phyloP scores from a whole-genome alignment of 2,888 invertebrate species.

The Rosalia funebris region DNA sequence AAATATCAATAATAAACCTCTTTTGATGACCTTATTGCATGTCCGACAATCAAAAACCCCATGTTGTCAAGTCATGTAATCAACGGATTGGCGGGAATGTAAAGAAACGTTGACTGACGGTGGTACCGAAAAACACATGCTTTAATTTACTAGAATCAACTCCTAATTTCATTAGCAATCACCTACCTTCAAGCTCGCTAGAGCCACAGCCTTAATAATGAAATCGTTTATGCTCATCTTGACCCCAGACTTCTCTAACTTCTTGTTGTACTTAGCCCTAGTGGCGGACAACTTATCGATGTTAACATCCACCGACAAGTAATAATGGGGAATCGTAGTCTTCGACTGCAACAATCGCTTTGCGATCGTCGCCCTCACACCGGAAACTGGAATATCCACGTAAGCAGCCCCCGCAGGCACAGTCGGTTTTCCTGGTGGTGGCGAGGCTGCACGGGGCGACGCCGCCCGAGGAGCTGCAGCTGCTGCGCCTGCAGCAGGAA shows the following conservation, averaged over 20 bases:
- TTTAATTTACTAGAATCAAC: no score
- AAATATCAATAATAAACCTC: no score
- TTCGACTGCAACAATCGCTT: conserved; percentile 89
- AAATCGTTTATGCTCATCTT: conserved; percentile 97
- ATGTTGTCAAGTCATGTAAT: no score
- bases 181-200: conserved; percentile 78
- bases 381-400: conserved; percentile 83
- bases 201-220: conserved; percentile 91
- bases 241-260: conserved; percentile 79
- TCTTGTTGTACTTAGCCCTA: conserved; percentile 81
- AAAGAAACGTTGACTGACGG: no score
- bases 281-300: conserved; percentile 83
- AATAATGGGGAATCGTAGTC: conserved; percentile 96
- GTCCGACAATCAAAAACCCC: no score
- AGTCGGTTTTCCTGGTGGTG: conserved; percentile 40
- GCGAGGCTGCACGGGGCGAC: conserved; percentile 50
- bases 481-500: conserved; percentile 59
- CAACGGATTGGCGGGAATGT: no score
- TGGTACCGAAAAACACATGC: no score
- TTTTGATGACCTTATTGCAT: no score
- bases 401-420: conserved; percentile 57
- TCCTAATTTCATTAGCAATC: no score
- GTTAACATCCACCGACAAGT: conserved; percentile 85
- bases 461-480: conserved; percentile 27
- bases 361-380: conserved; percentile 88